Conservation (phyloP, 2,888 invertebrate species). For the Drosophila trichaetosa region DNA sequence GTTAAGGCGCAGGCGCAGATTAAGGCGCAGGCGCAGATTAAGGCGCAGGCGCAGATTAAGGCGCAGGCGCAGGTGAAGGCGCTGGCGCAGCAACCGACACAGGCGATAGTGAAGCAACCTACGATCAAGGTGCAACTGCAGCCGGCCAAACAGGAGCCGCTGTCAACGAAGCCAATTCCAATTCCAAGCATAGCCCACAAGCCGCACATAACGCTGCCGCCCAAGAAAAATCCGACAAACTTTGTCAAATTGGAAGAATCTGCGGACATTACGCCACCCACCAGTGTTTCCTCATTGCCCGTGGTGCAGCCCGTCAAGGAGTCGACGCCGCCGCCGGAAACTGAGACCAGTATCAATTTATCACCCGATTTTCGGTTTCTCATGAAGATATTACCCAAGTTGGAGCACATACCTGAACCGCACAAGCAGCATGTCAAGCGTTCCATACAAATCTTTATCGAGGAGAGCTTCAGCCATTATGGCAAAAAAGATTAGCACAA, state of each 20-base stretch:
- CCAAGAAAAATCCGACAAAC: constrained; percentile 82
- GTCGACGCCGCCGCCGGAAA: constrained; percentile 22
- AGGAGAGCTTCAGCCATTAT: constrained; percentile 75
- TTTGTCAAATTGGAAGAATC: constrained; percentile 47
- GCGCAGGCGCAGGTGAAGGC: constrained; percentile 66
- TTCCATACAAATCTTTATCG: constrained; percentile 81
- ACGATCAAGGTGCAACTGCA: constrained; percentile 14
- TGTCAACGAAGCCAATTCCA: constrained; percentile 8
- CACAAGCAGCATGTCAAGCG: constrained; percentile 82
- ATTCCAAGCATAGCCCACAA: constrained; percentile 16
- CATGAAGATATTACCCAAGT: constrained; percentile 83
- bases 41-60: constrained; percentile 66
- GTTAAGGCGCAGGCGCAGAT: constrained; percentile 15
- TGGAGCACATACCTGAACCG: constrained; percentile 82
- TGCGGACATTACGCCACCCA: constrained; percentile 9
- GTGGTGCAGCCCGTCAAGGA: constrained; percentile 31
- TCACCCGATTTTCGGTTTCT: constrained; percentile 83
- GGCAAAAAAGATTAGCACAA: constrained; percentile 55
- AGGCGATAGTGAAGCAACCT: constrained; percentile 5
- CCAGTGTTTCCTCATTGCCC: constrained; percentile 38
- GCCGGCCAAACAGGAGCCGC: constrained; percentile 32
- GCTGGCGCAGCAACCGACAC: constrained; percentile 37
- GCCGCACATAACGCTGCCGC: constrained; percentile 80
- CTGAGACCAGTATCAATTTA: constrained; percentile 80
- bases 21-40: constrained; percentile 57